Conservation (phyloP, 2,888 invertebrate species). For the Mylabris sibirica region DNA sequence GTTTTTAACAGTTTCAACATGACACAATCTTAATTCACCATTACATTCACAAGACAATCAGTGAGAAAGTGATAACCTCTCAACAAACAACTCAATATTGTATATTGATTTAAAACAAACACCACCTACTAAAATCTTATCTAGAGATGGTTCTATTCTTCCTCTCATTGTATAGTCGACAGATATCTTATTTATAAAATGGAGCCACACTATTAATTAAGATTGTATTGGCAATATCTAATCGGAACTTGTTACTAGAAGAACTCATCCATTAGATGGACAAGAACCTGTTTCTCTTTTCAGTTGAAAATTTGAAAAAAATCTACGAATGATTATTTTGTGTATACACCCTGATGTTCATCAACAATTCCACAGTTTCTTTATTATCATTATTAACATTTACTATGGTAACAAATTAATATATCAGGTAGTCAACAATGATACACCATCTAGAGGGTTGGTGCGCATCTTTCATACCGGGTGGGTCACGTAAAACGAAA, state of each 20-base stretch:
- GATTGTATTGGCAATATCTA: slow-evolving; percentile 35
- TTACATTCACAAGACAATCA: slow-evolving; percentile 28
- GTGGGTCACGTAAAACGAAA: no score
- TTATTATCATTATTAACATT: slow-evolving; percentile 16
- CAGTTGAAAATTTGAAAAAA: background rate
- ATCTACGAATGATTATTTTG: background rate
- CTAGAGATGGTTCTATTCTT: slow-evolving; percentile 11
- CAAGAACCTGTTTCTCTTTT: background rate
- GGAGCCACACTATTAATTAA: slow-evolving; percentile 39
- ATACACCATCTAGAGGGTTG: slow-evolving; percentile 36
- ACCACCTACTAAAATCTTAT: slow-evolving; percentile 31
- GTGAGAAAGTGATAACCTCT: slow-evolving; percentile 28
- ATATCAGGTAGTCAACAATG: slow-evolving; percentile 45
- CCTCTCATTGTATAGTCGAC: background rate
- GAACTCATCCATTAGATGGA: background rate
- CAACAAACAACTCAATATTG: background rate
- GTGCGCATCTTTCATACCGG: slow-evolving; percentile 32
- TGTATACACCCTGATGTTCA: background rate
- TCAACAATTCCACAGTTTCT: background rate
- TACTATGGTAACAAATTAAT: slow-evolving; percentile 46
- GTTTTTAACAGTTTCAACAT: slow-evolving; percentile 25
- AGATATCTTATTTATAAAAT: slow-evolving; percentile 35
- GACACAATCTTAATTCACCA: slow-evolving; percentile 27
- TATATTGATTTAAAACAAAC: slow-evolving; percentile 10
- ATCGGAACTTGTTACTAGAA: slow-evolving; percentile 23